Evolutionary conservation across 1,140 invertebrate genomes (phyloP), one percentile per base, ranked within the genome.

Genomic region (Pseudoatta argentina): DNA sequence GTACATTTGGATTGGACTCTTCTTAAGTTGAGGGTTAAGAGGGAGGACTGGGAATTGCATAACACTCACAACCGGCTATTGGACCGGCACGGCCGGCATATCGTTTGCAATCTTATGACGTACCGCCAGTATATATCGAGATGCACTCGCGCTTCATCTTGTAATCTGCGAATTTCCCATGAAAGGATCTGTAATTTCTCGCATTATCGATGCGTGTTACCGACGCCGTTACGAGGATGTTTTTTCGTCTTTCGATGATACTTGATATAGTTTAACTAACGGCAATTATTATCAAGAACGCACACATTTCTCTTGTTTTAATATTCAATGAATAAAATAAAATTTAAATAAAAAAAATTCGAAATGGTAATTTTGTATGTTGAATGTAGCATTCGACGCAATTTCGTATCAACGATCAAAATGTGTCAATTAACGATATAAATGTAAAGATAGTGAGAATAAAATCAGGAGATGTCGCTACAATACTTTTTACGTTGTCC

Each of bases 31-130:
- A 4, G 55, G 1, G 8, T 27, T 76, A 59, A 24, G 21, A 10
- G 57, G 39, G n/a, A 48, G 30, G 55, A 75, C 18, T 18, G 57
- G 21, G 34, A 61, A 76, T 76, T 63, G 75, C 75, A 39, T n/a
- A 39, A 59, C 27, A 59, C 34, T 34, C 55, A 44, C 24, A 44
- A 78, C 59, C 39, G 75, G 59, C 59, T 73, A n/a, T 53, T 27
- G 27, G 71, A 73, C 71, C 51, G 30, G 51, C 39, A 44, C 72
- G 48, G 48, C 48, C 51, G 48, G 27, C 24, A 24, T 71, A 59
- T n/a, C 30, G 53, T 34, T 59, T 64, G 59, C 75, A 59, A 21
- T 78, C 59, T 77, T 30, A 39, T 48, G 59, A 63, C 59, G 39
- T 48, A 78, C 18, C 39, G 75, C 39, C 75, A 39, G 24, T 64